A percentile compares a stretch with the other conserved stretches of the same genome.
phyloP scores from a whole-genome alignment of 2,888 invertebrate genomes.

The Zygogramma bicolorata region DNA sequence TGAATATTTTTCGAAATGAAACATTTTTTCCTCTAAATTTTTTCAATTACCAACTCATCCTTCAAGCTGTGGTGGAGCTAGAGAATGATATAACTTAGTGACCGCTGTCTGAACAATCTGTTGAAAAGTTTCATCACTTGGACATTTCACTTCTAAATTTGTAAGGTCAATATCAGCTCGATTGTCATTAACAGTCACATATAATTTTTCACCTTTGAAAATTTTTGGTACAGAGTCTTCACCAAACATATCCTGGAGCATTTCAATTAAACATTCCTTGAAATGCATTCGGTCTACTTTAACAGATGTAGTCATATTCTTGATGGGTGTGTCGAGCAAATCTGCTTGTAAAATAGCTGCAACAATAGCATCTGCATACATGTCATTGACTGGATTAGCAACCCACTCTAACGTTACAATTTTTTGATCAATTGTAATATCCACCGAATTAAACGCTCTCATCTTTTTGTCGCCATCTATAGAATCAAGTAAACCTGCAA shows the following conservation, averaged over 20 bases:
- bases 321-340: constrained; percentile 73
- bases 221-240: constrained; percentile 93
- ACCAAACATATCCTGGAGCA: constrained; percentile 95
- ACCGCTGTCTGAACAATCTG: constrained; percentile 90
- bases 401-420: constrained; percentile 94
- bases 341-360: constrained; percentile 90
- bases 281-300: constrained; percentile 93
- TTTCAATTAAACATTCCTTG: constrained; percentile 90
- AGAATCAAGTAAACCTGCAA: constrained; percentile 81
- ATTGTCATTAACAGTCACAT: constrained; percentile 87
- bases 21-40: background rate
- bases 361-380: constrained; percentile 97
- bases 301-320: constrained; percentile 72
- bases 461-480: constrained; percentile 78
- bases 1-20: background rate
- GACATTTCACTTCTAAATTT: constrained; percentile 83
- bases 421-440: constrained; percentile 83
- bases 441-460: constrained; percentile 85
- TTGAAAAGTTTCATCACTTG: constrained; percentile 83
- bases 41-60: constrained; percentile 5
- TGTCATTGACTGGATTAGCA: constrained; percentile 95
- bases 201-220: constrained; percentile 89
- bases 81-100: constrained; percentile 84
- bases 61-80: constrained; percentile 70
- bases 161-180: constrained; percentile 87